Evolutionary conservation across 2,888 invertebrate species (phyloP).

Genomic region (Troides helena): DNA sequence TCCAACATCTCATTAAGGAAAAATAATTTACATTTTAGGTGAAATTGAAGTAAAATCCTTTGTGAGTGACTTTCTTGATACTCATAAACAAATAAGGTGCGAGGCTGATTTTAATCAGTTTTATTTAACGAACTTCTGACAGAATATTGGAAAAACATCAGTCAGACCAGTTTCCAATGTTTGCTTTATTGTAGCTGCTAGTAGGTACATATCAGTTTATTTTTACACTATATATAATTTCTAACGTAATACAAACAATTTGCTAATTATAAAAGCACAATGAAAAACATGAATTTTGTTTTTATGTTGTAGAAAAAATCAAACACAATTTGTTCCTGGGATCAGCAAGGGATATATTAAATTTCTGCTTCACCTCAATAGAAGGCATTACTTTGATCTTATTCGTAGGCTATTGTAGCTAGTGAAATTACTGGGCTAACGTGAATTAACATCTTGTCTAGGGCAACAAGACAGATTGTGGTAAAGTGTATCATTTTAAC

Average conservation of each 20-base stretch:
- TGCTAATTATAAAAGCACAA: background rate
- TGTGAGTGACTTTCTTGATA: constrained; percentile 73
- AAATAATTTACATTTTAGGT: constrained; percentile 61
- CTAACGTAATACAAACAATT: background rate
- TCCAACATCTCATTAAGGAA: background rate
- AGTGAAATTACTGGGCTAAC: too few relatives aligned
- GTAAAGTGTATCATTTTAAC: too few relatives aligned
- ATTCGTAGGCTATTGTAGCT: too few relatives aligned
- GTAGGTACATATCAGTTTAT: constrained; percentile 5
- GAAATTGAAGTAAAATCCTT: constrained; percentile 76
- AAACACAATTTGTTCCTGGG: too few relatives aligned
- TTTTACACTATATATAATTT: background rate
- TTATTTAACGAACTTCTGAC: constrained; percentile 60
- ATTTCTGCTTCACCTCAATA: too few relatives aligned
- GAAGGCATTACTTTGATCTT: too few relatives aligned
- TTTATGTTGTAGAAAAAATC: too few relatives aligned
- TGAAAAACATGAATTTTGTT: too few relatives aligned
- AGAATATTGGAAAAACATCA: background rate
- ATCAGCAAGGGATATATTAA: too few relatives aligned
- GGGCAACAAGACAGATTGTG: too few relatives aligned
- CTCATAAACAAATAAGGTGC: constrained; percentile 72
- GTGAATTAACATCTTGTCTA: too few relatives aligned
- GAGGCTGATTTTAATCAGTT: constrained; percentile 75
- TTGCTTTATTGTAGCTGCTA: background rate
- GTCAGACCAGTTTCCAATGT: background rate